A percentile compares a stretch with the other conserved stretches of the same genome.
These are phyloP conservation scores for Protonemura montana DNA, from an alignment of 2,888 invertebrate genomes.

Conservation along the genomic window DNA sequence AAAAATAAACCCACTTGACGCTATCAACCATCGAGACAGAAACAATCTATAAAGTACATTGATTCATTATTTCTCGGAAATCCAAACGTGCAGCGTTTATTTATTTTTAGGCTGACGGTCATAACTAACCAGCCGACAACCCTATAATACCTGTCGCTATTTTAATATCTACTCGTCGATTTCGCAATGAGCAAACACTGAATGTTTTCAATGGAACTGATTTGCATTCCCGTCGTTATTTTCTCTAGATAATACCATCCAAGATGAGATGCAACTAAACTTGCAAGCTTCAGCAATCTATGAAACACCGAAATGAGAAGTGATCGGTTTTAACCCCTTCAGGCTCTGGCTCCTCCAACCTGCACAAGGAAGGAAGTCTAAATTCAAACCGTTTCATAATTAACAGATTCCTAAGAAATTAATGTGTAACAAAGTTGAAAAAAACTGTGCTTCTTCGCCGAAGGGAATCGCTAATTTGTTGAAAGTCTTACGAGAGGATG, in stretches of 20 bases:
- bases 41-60: neutral
- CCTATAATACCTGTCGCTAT: neutral
- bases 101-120: neutral
- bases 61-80: neutral
- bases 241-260: neutral
- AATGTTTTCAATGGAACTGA: neutral
- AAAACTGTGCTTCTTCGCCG: neutral
- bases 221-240: neutral
- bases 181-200: neutral
- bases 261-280: neutral
- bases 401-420: slow-evolving; percentile 9
- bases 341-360: too few relatives aligned
- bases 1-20: too few relatives aligned
- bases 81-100: neutral
- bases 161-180: neutral
- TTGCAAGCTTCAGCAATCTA: neutral
- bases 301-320: too few relatives aligned
- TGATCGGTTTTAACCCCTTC: neutral
- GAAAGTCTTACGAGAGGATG: too few relatives aligned
- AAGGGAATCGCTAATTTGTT: too few relatives aligned
- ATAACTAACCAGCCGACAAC: neutral
- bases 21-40: too few relatives aligned
- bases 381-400: neutral
- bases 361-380: slow-evolving; percentile 22
- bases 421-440: neutral